A percentile compares a stretch with the other conserved stretches of the same genome.
Conservation (phyloP, 2,113 vertebrate genomes). For the Silurus asotus region DNA sequence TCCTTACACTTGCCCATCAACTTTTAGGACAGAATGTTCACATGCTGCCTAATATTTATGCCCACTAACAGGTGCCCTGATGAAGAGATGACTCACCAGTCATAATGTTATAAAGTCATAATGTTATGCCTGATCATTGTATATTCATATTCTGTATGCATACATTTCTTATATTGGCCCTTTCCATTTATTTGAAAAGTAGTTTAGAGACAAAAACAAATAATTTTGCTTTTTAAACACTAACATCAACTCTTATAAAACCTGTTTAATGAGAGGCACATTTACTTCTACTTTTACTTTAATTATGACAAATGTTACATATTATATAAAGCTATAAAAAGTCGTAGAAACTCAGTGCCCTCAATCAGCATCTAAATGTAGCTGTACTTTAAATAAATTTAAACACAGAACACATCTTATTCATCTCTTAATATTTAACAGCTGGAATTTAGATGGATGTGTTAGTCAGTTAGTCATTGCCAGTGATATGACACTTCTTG, state of each 20-base stretch:
- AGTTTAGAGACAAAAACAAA: not conserved
- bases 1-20: too few relatives aligned
- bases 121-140: too few relatives aligned
- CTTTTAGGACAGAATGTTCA: too few relatives aligned
- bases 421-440: slow-evolving; percentile 28
- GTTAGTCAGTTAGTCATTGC: not conserved
- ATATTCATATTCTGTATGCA: too few relatives aligned
- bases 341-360: not conserved
- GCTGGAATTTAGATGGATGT: slow-evolving; percentile 10
- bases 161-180: not conserved
- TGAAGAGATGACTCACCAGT: too few relatives aligned
- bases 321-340: not conserved
- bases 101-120: too few relatives aligned
- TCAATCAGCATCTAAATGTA: not conserved
- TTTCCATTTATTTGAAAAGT: not conserved
- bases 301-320: not conserved
- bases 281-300: not conserved
- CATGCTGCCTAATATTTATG: too few relatives aligned
- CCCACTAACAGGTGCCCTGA: too few relatives aligned
- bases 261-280: not conserved
- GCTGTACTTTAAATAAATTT: slow-evolving; percentile 3
- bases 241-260: not conserved
- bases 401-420: slow-evolving; percentile 19
- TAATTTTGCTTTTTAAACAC: not conserved
- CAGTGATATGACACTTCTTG: not conserved